These are phyloP conservation scores for Microtus richardsoni DNA, from an alignment of 2,113 vertebrate genomes.

Conservation along the genomic window DNA sequence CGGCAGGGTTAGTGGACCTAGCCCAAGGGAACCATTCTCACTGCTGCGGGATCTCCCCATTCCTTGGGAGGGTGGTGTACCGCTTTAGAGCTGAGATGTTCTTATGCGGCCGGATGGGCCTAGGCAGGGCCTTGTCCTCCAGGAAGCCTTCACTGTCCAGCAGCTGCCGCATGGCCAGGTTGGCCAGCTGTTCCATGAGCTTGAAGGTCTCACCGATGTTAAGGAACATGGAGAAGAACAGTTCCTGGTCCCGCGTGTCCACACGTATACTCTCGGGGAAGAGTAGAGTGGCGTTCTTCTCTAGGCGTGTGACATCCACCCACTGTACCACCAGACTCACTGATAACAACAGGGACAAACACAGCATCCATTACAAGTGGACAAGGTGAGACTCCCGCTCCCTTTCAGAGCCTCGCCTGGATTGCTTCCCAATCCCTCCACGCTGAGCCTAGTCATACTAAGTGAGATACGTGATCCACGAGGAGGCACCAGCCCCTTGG, in stretches of 20 bases:
- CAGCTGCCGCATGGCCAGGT: slow-evolving; percentile 96
- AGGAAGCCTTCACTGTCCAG: slow-evolving; percentile 94
- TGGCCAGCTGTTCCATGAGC: slow-evolving; percentile 98
- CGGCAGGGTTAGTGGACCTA: background rate
- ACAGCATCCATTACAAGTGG: rapidly evolving
- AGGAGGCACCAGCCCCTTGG: rapidly evolving
- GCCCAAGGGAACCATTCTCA: background rate
- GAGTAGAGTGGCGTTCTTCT: slow-evolving; percentile 96
- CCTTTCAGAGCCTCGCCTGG: background rate
- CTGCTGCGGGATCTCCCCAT: background rate
- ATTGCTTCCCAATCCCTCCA: rapidly evolving
- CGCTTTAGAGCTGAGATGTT: slow-evolving; percentile 95
- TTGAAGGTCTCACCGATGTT: slow-evolving; percentile 97
- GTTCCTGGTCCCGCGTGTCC: slow-evolving; percentile 92
- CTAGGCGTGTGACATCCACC: slow-evolving; percentile 96
- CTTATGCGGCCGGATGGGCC: slow-evolving; percentile 91
- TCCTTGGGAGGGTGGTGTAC: slow-evolving; percentile 64
- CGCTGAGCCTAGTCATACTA: background rate
- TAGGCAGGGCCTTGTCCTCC: slow-evolving; percentile 92
- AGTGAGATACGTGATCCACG: rapidly evolving
- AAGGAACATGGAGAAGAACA: slow-evolving; percentile 99
- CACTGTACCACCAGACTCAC: slow-evolving; percentile 96
- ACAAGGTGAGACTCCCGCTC: rapidly evolving
- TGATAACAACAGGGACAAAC: slow-evolving; percentile 73
- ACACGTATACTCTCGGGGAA: slow-evolving; percentile 97